Evolutionary conservation across 1,140 invertebrate genomes (phyloP).

Genomic region (Mya arenaria): DNA sequence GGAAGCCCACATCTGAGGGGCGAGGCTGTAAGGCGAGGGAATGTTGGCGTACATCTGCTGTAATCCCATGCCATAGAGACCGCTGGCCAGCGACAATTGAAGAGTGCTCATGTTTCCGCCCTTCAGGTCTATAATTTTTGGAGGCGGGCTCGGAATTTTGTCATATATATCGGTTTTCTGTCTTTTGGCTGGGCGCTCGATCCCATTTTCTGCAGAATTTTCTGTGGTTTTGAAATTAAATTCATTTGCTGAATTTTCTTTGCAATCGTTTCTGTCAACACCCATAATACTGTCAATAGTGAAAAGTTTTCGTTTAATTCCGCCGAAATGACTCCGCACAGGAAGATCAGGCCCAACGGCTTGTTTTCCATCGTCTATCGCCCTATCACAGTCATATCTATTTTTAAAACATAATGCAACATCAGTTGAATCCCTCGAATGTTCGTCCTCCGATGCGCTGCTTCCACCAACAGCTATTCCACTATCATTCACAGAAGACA

Average conservation of each 20-base stretch:
- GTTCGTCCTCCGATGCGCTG: constrained; percentile 59
- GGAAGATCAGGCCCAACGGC: no score
- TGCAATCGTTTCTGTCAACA: constrained; percentile 18
- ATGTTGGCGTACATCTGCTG: constrained; percentile 35
- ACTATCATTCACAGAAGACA: constrained; percentile 54
- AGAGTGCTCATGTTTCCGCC: constrained; percentile 60
- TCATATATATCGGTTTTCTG: constrained; percentile 76
- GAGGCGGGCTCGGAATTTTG: constrained; percentile 77
- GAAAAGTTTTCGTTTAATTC: constrained; percentile 63
- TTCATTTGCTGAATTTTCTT: neutral
- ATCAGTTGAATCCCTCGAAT: constrained; percentile 53
- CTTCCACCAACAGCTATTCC: constrained; percentile 64
- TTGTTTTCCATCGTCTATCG: no score
- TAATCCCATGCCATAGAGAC: constrained; percentile 55
- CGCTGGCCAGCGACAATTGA: constrained; percentile 62
- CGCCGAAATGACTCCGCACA: constrained; percentile 1
- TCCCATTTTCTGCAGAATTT: constrained; percentile 3
- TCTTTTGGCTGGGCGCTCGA: constrained; percentile 42
- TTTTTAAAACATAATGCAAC: constrained; percentile 6
- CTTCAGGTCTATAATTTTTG: constrained; percentile 76
- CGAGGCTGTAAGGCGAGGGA: constrained; percentile 16
- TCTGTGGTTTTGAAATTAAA: neutral
- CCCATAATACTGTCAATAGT: constrained; percentile 77
- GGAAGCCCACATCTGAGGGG: no score
- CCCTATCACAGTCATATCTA: neutral